These are phyloP conservation scores for Halcyon smyrnensis DNA, from an alignment of 2,797 vertebrate genomes.

Conservation along the genomic window DNA sequence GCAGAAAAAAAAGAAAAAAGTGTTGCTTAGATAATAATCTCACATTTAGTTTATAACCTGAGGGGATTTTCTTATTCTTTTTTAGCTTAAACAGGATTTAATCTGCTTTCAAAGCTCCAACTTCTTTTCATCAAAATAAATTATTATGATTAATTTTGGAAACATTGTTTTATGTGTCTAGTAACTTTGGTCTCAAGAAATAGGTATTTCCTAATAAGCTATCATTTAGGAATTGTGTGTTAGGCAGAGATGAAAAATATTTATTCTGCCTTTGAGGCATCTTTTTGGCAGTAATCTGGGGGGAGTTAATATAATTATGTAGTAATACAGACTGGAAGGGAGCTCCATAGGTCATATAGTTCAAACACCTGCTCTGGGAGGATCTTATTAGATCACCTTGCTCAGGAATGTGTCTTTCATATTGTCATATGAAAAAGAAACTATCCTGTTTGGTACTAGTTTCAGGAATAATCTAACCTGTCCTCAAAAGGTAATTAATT, in stretches of 20 bases:
- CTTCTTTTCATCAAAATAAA: constrained; percentile 59
- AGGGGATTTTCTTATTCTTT: constrained; percentile 5
- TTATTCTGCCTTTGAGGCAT: background rate
- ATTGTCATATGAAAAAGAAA: background rate
- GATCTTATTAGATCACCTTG: background rate
- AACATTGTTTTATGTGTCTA: constrained; percentile 35
- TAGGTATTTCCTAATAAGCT: background rate
- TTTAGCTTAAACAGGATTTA: constrained; percentile 48
- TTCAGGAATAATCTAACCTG: background rate
- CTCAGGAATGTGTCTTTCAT: background rate
- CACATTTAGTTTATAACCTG: constrained; percentile 40
- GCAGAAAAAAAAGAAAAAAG: background rate
- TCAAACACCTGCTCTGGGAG: background rate
- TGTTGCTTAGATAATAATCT: constrained; percentile 47
- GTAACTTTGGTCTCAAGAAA: background rate
- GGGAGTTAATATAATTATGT: background rate
- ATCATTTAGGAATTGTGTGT: background rate
- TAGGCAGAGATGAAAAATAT: background rate
- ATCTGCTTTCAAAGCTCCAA: constrained; percentile 61
- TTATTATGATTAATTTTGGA: constrained; percentile 53
- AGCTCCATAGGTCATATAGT: background rate
- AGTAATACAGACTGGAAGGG: background rate
- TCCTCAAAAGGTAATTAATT: background rate
- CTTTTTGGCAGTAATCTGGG: background rate
- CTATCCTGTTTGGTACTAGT: background rate